Evolutionary conservation across 1,140 invertebrate species (phyloP).

Genomic region (Orius laevigatus): DNA sequence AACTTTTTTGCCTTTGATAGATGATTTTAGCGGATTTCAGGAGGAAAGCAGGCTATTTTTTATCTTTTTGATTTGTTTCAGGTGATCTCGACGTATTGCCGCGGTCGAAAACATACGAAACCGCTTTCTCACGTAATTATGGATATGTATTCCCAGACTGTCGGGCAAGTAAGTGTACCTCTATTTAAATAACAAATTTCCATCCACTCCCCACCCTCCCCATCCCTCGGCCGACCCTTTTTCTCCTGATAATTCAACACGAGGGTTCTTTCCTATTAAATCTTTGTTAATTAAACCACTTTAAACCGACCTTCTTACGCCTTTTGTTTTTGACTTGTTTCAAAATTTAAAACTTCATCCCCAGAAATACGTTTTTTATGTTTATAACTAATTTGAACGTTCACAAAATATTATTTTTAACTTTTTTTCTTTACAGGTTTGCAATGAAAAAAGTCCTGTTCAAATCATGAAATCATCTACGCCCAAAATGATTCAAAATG

Average conservation of each 20-base stretch:
- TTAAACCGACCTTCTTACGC: background rate
- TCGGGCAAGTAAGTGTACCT: constrained; percentile 9
- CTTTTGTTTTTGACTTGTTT: background rate
- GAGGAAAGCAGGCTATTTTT: no score
- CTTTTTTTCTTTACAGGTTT: background rate
- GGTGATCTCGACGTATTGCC: constrained; percentile 42
- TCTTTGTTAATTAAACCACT: background rate
- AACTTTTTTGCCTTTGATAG: no score
- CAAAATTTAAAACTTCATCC: no score
- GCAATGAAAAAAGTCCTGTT: constrained; percentile 6
- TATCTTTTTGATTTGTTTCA: constrained; percentile 25
- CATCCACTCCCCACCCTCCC: background rate
- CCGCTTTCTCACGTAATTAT: constrained; percentile 43
- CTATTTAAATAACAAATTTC: no score
- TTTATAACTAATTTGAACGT: no score
- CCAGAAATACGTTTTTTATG: no score
- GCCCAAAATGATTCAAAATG: background rate
- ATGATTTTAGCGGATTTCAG: no score
- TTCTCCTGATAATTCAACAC: background rate
- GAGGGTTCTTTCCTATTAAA: constrained; percentile 2
- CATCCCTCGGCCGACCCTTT: background rate
- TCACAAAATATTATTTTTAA: background rate
- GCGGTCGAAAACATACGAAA: constrained; percentile 31
- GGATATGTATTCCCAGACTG: constrained; percentile 33
- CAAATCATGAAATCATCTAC: background rate